Evolutionary conservation across 2,113 vertebrate genomes (phyloP), one percentile per base, ranked within the genome.

Genomic region (Asarcornis scutulata): DNA sequence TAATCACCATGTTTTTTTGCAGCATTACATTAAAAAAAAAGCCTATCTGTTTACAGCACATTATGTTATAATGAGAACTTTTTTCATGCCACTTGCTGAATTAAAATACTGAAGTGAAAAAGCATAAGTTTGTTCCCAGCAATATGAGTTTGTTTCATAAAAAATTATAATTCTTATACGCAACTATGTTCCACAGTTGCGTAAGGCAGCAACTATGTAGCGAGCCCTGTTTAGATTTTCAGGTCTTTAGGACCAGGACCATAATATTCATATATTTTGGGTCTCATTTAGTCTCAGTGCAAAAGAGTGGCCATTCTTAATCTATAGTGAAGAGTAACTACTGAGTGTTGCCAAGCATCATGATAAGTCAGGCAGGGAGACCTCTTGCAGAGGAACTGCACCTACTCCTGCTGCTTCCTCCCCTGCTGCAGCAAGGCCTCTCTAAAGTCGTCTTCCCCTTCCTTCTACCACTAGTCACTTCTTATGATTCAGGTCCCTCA

Each of bases 291-390:
- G 22, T 52, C 12, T 71, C 48, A 53, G 31, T 16, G 27, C 10
- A 63, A 53, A 86, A 36, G 14, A 36, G 2, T 34, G 32, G 20
- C 22, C 16, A 4, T 34, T 76, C 11, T 31, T 26, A 66, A 68
- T 1, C 6, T 64, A 44, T n/a, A 38, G 23, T 71, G 29, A 71
- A 83, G 20, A 59, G 22, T 36, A 50, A 32, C 11, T 66, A 11
- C 13, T 62, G 26, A 10, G 22, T 74, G 34, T 50, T 80, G 53
- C 44, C 67, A 21, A 23, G 48, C 26, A 18, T 64, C 29, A 15
- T 1, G 2, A 2, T 40, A n/a, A 11, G 44, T 17, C 1, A 0
- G 38, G 6, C 15, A 62, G n/a, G 10, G 29, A 73, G 5, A 38
- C 5, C 9, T 4, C 31, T 55, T 0, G 0, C 38, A 77, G 36